Evolutionary conservation across 2,888 invertebrate species (phyloP), one percentile per base, ranked within the genome.

Genomic region (Dichetophora obliterata): DNA sequence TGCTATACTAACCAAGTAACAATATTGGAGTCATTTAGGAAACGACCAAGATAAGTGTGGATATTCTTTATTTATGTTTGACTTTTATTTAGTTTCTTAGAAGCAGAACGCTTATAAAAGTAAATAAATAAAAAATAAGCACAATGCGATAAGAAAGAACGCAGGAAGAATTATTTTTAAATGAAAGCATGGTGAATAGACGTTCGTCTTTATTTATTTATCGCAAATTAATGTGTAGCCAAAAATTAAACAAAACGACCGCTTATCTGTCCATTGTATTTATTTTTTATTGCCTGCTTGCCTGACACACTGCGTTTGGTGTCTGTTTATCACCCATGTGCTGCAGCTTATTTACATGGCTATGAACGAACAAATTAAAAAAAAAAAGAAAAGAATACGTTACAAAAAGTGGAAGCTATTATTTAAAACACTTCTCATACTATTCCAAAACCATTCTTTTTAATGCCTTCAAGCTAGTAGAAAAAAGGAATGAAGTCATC

Each of bases 31-130:
- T 16, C 57, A 48, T 71, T 71, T 71, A 54, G 59, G 71, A 71
- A 71, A 71, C 57, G 71, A 37, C 71, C 71, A 57, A 31, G 71
- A 71, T 71, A 71, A 71, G 14, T 19, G n/a, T 19, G 37, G 14
- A 63, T 63, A 34, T n/a, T 63, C 31, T 34, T 24, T 63, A 31
- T 63, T 31, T 63, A 31, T 63, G n/a, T n/a, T 14, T 27, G n/a
- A 63, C 31, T 31, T 63, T 54, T 54, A 54, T n/a, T 54, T 54
- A 19, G 54, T 54, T 54, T 19, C 22, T 54, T 54, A 54, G 54
- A 22, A 54, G 19, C 19, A 22, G 19, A 54, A 54, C n/a, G 54
- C 22, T 54, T 54, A 8, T 54, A n/a, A 54, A n/a, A 54, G 19
- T 54, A 19, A 22, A 22, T 22, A 54, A n/a, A 54, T 54, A 54